Conservation (phyloP, 2,888 invertebrate genomes). For the Drosophila conformis region DNA sequence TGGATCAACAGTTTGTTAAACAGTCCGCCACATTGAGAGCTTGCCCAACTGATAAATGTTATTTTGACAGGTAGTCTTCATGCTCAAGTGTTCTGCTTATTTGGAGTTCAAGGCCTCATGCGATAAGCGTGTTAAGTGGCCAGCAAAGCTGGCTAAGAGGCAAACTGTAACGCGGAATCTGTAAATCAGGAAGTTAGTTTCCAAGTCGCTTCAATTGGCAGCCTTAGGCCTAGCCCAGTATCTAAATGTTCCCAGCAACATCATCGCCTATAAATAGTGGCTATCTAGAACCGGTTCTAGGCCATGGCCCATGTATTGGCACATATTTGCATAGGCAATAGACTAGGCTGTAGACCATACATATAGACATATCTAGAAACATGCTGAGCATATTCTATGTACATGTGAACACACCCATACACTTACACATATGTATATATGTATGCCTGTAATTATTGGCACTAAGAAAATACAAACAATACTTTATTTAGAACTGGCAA, state of each 20-base stretch:
- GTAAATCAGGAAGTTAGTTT: slow-evolving; percentile 33
- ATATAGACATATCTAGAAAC: not conserved
- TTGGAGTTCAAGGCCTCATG: slow-evolving; percentile 38
- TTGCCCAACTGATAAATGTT: slow-evolving; percentile 48
- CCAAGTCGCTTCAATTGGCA: slow-evolving; percentile 21
- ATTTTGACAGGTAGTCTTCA: slow-evolving; percentile 29
- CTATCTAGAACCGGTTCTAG: slow-evolving; percentile 44
- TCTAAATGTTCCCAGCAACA: slow-evolving; percentile 37
- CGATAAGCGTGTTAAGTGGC: slow-evolving; percentile 26
- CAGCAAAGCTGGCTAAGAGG: not conserved
- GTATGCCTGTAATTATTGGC: slow-evolving; percentile 23
- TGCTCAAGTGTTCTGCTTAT: slow-evolving; percentile 32
- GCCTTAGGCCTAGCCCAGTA: slow-evolving; percentile 11
- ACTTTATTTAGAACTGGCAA: slow-evolving; percentile 3
- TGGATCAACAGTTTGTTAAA: slow-evolving; percentile 38
- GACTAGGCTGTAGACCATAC: slow-evolving; percentile 7
- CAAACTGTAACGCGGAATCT: slow-evolving; percentile 29
- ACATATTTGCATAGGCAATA: slow-evolving; percentile 69
- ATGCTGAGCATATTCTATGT: not conserved
- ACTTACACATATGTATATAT: not conserved
- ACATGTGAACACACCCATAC: not conserved
- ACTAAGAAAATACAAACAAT: slow-evolving; percentile 38
- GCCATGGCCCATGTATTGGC: slow-evolving; percentile 37
- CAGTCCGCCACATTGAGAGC: slow-evolving; percentile 10
- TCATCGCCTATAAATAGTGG: slow-evolving; percentile 63